Conservation (phyloP, 2,888 invertebrate species). For the Campaea margaritaria region DNA sequence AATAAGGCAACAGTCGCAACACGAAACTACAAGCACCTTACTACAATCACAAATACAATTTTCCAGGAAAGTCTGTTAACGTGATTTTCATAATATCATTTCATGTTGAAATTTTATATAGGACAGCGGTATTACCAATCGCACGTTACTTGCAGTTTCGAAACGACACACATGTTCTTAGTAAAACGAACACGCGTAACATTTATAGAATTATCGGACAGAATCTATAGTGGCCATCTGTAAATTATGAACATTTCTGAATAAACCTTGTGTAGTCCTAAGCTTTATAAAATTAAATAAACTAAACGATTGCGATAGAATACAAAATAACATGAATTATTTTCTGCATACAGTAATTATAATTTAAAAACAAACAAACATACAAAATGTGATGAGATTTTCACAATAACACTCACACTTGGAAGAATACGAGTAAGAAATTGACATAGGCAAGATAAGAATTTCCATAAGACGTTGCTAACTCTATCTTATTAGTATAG, state of each 20-base stretch:
- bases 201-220: no score
- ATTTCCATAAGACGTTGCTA: constrained; percentile 24
- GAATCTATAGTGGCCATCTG: no score
- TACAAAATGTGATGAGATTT: constrained; percentile 4
- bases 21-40: neutral
- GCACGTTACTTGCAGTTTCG: neutral
- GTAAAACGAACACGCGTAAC: no score
- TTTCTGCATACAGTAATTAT: constrained; percentile 2
- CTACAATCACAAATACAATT: neutral
- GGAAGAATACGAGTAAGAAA: constrained; percentile 35
- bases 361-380: constrained; percentile 13
- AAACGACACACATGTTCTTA: neutral
- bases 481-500: constrained; percentile 8
- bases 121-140: neutral
- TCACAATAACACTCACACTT: constrained; percentile 21
- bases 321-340: no score
- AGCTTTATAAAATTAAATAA: neutral
- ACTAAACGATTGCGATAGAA: constrained; percentile 5
- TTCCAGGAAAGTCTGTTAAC: neutral
- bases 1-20: neutral
- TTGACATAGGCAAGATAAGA: constrained; percentile 40
- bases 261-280: no score
- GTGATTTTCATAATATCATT: neutral
- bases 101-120: neutral
- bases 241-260: no score